phyloP scores from a whole-genome alignment of 2,888 invertebrate genomes.

The Drosophila melanocephala region DNA sequence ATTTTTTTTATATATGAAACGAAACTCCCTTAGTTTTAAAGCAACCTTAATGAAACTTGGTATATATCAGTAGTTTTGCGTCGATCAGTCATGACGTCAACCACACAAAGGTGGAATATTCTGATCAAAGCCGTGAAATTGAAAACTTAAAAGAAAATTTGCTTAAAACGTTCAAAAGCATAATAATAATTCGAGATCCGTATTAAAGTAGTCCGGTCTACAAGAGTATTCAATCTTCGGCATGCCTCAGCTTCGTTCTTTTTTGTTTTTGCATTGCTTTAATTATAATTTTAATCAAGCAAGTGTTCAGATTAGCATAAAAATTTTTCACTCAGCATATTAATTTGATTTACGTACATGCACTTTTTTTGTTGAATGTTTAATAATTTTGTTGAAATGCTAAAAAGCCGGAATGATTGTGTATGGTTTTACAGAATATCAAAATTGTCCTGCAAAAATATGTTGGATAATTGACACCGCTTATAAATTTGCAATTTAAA shows the following conservation, averaged over 20 bases:
- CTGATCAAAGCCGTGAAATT: not conserved
- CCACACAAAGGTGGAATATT: not conserved
- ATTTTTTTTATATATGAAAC: not conserved
- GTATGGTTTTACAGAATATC: not conserved
- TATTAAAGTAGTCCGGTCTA: not conserved
- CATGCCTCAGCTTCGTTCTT: not conserved
- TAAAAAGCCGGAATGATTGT: constrained; percentile 14
- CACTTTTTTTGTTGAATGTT: constrained; percentile 3
- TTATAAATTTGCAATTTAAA: constrained; percentile 29
- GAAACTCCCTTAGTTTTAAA: not conserved
- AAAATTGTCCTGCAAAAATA: constrained; percentile 1
- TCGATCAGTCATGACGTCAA: not conserved
- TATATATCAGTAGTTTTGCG: not conserved
- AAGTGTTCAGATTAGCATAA: constrained; percentile 73
- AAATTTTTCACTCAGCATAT: constrained; percentile 45
- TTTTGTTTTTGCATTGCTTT: constrained; percentile 31
- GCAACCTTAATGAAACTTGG: not conserved
- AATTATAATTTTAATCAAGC: constrained; percentile 73
- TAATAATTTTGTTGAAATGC: constrained; percentile 16
- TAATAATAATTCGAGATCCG: not conserved
- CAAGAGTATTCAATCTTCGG: not conserved
- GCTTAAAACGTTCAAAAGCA: not conserved
- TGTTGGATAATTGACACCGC: not conserved
- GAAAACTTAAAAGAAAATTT: not conserved
- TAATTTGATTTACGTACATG: constrained; percentile 50